A percentile compares a stretch with the other conserved stretches of the same genome.
Evolutionary conservation across 30 jellyfish, hydroid and myxozoan genomes (phyloP).

Genomic region (Mastigias papua): DNA sequence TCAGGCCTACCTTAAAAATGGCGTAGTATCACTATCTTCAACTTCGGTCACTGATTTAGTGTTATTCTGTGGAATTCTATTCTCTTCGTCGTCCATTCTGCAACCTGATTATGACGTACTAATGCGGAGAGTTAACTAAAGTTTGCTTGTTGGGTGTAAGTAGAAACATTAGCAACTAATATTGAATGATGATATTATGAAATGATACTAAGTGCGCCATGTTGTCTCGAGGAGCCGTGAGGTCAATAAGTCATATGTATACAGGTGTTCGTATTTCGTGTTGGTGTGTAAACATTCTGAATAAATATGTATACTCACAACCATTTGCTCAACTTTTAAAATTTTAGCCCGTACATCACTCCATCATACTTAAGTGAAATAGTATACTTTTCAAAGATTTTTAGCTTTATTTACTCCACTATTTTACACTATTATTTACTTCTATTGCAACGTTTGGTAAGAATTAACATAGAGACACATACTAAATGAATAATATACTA

Average conservation of each 20-base stretch:
- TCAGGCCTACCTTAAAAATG: slow-evolving; percentile 75
- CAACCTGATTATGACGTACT: background rate
- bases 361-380: no score
- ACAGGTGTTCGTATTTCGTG: slow-evolving; percentile 53
- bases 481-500: no score
- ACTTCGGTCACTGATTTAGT: slow-evolving; percentile 16
- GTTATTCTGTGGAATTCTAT: background rate
- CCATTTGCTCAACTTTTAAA: background rate
- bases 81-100: slow-evolving; percentile 8
- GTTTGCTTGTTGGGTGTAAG: no score
- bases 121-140: no score
- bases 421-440: no score
- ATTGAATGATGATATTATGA: background rate
- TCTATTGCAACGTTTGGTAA: no score
- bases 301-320: background rate
- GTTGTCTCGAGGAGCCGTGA: slow-evolving; percentile 25
- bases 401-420: no score
- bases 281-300: slow-evolving; percentile 17
- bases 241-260: slow-evolving; percentile 60
- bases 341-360: no score
- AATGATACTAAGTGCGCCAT: slow-evolving; percentile 39
- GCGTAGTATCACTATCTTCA: slow-evolving; percentile 61
- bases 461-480: no score
- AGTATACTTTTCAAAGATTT: no score
- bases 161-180: no score